phyloP scores from a whole-genome alignment of 1,140 invertebrate species.

The Diachasma alloeum region DNA sequence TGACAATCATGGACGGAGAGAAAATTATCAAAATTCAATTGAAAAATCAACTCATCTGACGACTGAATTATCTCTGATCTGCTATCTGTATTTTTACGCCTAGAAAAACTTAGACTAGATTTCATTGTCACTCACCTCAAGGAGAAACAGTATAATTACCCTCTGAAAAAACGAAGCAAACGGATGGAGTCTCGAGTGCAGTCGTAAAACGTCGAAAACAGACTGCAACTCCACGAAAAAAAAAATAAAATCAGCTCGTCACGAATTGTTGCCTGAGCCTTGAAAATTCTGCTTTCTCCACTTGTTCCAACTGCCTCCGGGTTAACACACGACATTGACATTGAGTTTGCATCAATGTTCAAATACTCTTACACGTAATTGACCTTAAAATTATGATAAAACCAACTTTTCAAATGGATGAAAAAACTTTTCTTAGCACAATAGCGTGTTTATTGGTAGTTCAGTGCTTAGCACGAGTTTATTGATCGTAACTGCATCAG shows the following conservation, averaged over 20 bases:
- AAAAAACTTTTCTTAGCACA: not conserved
- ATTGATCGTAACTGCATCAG: not conserved
- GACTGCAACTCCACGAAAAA: not conserved
- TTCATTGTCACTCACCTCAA: not conserved
- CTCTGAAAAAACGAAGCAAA: not conserved
- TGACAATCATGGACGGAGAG: no score
- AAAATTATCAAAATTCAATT: no score
- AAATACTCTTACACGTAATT: conserved; percentile 21
- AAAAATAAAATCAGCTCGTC: conserved; percentile 8
- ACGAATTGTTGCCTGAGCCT: conserved; percentile 24
- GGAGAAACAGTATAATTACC: not conserved
- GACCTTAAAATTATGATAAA: conserved; percentile 3
- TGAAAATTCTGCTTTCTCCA: conserved; percentile 49
- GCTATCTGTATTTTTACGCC: not conserved
- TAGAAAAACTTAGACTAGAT: not conserved
- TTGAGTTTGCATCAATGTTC: conserved; percentile 9
- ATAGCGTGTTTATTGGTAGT: not conserved
- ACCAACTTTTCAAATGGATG: not conserved
- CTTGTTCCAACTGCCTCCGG: conserved; percentile 32
- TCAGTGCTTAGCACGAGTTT: not conserved
- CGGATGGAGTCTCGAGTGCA: not conserved
- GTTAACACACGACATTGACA: conserved; percentile 38
- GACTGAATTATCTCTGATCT: no score
- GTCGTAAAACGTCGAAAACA: not conserved
- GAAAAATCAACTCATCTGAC: no score